Conservation (phyloP, 2,113 vertebrate genomes). For the Ornithorhynchus anatinus region DNA sequence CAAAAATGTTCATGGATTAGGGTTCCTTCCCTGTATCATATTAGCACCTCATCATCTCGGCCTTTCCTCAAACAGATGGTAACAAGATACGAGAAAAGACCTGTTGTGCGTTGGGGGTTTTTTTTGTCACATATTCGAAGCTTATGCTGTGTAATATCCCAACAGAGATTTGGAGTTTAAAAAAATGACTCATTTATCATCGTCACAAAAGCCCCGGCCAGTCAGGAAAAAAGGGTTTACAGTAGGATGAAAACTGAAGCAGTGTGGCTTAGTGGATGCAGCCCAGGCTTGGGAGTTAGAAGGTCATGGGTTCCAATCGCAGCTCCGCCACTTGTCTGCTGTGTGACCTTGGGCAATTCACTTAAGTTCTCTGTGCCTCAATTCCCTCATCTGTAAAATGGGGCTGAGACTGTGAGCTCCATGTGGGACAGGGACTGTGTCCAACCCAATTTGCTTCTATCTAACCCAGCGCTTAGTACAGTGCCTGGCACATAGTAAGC, state of each 20-base stretch:
- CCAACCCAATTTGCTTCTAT: too few relatives aligned
- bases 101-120: constrained; percentile 32
- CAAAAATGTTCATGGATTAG: constrained; percentile 68
- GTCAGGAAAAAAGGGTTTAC: constrained; percentile 40
- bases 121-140: constrained; percentile 55
- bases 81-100: constrained; percentile 57
- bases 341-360: too few relatives aligned
- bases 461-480: too few relatives aligned
- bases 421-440: too few relatives aligned
- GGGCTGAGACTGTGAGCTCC: too few relatives aligned
- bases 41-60: constrained; percentile 69
- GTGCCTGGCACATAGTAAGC: too few relatives aligned
- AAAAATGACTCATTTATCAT: constrained; percentile 48
- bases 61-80: constrained; percentile 66
- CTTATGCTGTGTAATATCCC: constrained; percentile 6
- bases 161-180: constrained; percentile 4
- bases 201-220: neutral
- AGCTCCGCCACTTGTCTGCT: too few relatives aligned
- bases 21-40: constrained; percentile 66
- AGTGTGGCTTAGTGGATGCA: too few relatives aligned
- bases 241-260: constrained; percentile 25
- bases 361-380: too few relatives aligned
- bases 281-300: too few relatives aligned
- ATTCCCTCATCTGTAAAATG: too few relatives aligned
- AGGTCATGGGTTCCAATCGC: too few relatives aligned